Conservation (phyloP, 2,888 invertebrate genomes). For the Lepidocyrtinus sp. region DNA sequence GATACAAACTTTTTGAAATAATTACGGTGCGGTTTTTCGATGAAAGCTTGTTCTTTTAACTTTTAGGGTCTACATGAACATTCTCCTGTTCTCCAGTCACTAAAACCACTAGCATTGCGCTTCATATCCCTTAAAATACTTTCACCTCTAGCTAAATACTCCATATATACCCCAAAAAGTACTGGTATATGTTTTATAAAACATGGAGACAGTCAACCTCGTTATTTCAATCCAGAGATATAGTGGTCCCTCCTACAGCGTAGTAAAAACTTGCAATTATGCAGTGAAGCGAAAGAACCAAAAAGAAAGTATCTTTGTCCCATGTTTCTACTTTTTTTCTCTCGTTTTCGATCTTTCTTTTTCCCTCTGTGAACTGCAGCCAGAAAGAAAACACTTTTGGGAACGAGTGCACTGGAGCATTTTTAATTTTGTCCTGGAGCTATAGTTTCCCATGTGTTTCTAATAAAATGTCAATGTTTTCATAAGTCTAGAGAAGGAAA, state of each 20-base stretch:
- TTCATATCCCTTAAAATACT: slow-evolving; percentile 46
- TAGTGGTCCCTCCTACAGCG: no score
- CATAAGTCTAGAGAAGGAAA: slow-evolving; percentile 22
- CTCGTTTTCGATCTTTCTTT: not conserved
- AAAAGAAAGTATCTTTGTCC: no score
- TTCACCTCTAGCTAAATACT: no score
- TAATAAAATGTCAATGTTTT: slow-evolving; percentile 60
- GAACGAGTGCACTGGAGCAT: slow-evolving; percentile 53
- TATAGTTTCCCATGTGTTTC: slow-evolving; percentile 53
- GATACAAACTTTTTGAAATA: no score
- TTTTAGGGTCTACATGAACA: slow-evolving; percentile 22
- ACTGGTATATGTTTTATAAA: no score
- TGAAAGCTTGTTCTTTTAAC: slow-evolving; percentile 45
- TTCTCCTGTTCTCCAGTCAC: slow-evolving; percentile 29
- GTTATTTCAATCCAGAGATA: no score
- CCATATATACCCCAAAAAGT: no score
- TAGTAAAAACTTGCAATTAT: no score
- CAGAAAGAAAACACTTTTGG: slow-evolving; percentile 50
- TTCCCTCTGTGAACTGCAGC: not conserved
- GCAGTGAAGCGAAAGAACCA: no score
- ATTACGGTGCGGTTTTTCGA: slow-evolving; percentile 47
- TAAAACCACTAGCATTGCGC: slow-evolving; percentile 45
- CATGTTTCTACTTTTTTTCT: no score
- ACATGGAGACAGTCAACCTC: no score
- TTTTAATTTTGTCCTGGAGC: slow-evolving; percentile 60